Conservation (phyloP, 2,113 vertebrate genomes). For the Poeciliopsis turrubarensis region DNA sequence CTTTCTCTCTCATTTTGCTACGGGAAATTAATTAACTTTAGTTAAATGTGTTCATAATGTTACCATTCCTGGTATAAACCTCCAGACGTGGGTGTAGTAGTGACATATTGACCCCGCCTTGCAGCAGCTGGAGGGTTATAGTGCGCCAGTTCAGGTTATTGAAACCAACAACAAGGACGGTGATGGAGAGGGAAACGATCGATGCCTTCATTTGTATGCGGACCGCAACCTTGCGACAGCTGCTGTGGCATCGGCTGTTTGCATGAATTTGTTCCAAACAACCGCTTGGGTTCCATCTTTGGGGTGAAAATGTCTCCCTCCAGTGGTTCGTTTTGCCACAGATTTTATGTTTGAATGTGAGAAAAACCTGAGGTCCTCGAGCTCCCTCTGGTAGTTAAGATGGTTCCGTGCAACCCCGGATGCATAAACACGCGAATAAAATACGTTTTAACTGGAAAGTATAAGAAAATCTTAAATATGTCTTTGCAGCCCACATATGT, state of each 20-base stretch:
- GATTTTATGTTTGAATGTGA: neutral
- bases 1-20: neutral
- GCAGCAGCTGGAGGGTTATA: constrained; percentile 37
- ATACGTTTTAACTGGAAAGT: too few relatives aligned
- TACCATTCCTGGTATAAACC: neutral
- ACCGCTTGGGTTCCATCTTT: neutral
- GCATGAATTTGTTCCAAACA: constrained; percentile 54
- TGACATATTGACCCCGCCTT: neutral
- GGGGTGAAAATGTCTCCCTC: constrained; percentile 54
- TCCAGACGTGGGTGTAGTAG: neutral
- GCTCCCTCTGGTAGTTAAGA: constrained; percentile 38
- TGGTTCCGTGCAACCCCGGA: too few relatives aligned
- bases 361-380: neutral
- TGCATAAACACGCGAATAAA: too few relatives aligned
- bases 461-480: neutral
- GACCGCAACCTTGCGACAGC: constrained; percentile 72
- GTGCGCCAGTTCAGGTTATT: constrained; percentile 39
- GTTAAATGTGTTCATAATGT: neutral
- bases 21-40: neutral
- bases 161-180: constrained; percentile 55
- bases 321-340: constrained; percentile 10
- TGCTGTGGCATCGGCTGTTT: constrained; percentile 61
- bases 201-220: constrained; percentile 74
- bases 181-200: constrained; percentile 38
- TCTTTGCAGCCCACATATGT: neutral